A percentile compares a stretch with the other conserved stretches of the same genome.
These are phyloP conservation scores for Athrips mouffetella DNA, from an alignment of 2,888 invertebrate genomes.

Conservation along the genomic window DNA sequence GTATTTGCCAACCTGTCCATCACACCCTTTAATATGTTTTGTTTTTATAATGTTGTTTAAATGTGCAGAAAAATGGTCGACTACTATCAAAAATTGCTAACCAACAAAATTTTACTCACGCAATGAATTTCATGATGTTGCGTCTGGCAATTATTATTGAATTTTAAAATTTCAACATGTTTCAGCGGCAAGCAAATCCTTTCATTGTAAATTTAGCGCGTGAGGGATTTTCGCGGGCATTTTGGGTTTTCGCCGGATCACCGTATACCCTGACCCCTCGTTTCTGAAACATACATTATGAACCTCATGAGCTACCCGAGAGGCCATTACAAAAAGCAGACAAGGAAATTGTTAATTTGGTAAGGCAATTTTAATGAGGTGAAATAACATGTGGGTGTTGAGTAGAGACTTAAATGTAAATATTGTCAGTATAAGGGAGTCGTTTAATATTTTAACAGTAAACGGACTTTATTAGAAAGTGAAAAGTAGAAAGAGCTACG, in stretches of 20 bases:
- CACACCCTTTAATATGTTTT: no score
- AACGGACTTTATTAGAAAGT: no score
- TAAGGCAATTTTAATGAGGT: conserved; percentile 22
- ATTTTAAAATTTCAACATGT: conserved; percentile 36
- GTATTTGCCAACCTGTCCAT: no score
- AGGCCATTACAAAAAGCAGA: background rate
- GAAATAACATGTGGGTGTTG: no score
- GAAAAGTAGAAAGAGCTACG: no score
- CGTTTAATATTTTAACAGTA: no score
- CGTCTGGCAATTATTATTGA: conserved; percentile 31
- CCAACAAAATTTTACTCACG: no score
- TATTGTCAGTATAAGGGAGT: no score
- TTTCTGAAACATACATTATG: conserved; percentile 47
- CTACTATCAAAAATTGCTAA: no score
- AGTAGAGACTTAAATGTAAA: no score
- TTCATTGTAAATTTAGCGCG: conserved; percentile 52
- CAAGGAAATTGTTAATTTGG: conserved; percentile 1
- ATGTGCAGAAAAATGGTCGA: no score
- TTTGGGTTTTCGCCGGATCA: conserved; percentile 35
- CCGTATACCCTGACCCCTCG: conserved; percentile 32
- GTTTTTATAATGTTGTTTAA: no score
- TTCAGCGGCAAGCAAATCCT: conserved; percentile 24
- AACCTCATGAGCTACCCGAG: conserved; percentile 30
- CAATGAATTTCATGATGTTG: conserved; percentile 1
- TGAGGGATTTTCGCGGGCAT: conserved; percentile 43